phyloP scores from a whole-genome alignment of 2,113 vertebrate genomes.

The Thunnus maccoyii region DNA sequence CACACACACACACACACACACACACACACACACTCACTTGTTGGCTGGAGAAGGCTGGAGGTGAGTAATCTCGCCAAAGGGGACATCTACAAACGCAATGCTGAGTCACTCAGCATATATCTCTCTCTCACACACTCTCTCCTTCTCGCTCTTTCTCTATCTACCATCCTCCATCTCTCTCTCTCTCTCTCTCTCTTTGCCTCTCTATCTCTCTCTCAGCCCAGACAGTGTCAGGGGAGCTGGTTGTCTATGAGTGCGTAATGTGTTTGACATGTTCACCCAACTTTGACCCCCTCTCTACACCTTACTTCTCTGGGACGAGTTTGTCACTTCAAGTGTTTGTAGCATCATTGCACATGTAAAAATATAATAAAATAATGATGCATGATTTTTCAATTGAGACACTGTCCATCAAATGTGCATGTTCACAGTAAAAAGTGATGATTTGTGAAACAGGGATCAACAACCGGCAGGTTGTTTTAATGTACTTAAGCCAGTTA shows the following conservation, averaged over 20 bases:
- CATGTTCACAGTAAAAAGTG: not conserved
- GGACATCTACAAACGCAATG: conserved; percentile 27
- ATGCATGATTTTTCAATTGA: not conserved
- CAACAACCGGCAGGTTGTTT: too few species aligned
- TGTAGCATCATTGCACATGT: not conserved
- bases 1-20: conserved; percentile 24
- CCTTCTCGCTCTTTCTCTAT: not conserved
- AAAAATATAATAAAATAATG: not conserved
- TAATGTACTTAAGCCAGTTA: not conserved
- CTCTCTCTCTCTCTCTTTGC: too few species aligned
- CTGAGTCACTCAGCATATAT: conserved; percentile 59
- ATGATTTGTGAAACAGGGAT: not conserved
- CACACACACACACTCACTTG: conserved; percentile 11
- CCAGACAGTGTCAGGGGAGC: conserved; percentile 13
- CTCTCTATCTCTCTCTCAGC: not conserved
- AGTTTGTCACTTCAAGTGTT: not conserved
- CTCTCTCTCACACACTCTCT: not conserved
- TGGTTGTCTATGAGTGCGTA: not conserved
- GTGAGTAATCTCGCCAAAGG: conserved; percentile 44
- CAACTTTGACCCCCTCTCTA: conserved; percentile 15
- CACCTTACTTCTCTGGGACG: not conserved
- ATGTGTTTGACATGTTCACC: conserved; percentile 24
- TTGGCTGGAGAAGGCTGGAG: conserved; percentile 14
- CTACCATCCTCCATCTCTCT: not conserved
- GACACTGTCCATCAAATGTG: not conserved